These are phyloP conservation scores for Hirtodrosophila histrioides DNA, from an alignment of 2,888 invertebrate species.

Conservation along the genomic window DNA sequence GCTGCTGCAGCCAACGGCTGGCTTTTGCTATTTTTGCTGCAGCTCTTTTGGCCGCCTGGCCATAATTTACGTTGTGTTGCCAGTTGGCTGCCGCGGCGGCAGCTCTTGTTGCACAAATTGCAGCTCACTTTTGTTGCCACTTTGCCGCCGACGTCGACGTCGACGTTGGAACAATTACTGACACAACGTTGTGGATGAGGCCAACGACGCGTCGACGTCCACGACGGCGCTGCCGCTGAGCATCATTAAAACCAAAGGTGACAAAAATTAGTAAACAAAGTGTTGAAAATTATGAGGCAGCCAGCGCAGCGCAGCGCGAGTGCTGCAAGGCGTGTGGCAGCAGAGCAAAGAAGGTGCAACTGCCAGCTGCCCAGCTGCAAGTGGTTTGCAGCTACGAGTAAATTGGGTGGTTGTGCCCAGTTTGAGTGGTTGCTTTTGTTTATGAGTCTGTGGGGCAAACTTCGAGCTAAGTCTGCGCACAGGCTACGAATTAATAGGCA, in stretches of 20 bases:
- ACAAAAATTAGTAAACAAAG: constrained; percentile 81
- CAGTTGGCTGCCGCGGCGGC: constrained; percentile 34
- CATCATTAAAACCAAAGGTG: constrained; percentile 81
- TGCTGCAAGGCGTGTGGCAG: constrained; percentile 51
- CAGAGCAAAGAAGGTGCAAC: constrained; percentile 10
- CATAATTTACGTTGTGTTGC: constrained; percentile 62
- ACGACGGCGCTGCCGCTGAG: constrained; percentile 50
- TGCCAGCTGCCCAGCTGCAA: constrained; percentile 33
- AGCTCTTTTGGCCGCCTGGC: constrained; percentile 60
- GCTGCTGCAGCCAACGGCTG: constrained; percentile 32
- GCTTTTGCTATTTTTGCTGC: constrained; percentile 44
- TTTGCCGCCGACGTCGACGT: constrained; percentile 44
- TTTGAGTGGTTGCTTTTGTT: constrained; percentile 22
- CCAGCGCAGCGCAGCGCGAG: constrained; percentile 3
- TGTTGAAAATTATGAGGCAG: constrained; percentile 76
- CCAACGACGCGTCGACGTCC: constrained; percentile 1
- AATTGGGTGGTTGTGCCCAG: constrained; percentile 12
- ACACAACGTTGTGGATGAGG: constrained; percentile 32
- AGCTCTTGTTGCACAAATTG: constrained; percentile 77
- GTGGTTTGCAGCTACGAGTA: constrained; percentile 12
- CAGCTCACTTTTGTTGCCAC: constrained; percentile 74
- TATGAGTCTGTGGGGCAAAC: constrained; percentile 37
- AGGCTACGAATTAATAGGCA: constrained; percentile 15
- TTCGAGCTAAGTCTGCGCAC: constrained; percentile 12
- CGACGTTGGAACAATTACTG: constrained; percentile 71